Evolutionary conservation across 2,797 vertebrate genomes (phyloP).

Genomic region (Anas georgica): DNA sequence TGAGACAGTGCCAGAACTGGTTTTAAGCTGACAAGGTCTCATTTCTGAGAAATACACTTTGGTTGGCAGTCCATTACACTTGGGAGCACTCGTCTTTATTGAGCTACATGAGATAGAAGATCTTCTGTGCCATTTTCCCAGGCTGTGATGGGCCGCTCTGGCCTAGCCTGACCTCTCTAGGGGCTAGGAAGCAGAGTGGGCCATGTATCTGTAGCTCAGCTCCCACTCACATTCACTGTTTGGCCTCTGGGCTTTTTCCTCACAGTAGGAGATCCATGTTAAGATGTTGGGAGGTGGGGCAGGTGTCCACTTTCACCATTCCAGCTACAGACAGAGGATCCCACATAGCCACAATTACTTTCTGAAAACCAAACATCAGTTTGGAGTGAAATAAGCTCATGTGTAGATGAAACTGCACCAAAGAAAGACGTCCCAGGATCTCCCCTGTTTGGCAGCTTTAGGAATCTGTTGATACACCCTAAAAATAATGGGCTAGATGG

Average conservation of each 20-base stretch:
- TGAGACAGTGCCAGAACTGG: not conserved
- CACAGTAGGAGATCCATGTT: not conserved
- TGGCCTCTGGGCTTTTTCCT: not conserved
- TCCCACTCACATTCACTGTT: not conserved
- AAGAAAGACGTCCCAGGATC: not conserved
- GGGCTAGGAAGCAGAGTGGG: not conserved
- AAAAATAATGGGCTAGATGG: not conserved
- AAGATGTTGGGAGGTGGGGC: not conserved
- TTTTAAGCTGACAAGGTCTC: not conserved
- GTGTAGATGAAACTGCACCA: not conserved
- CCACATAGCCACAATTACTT: not conserved
- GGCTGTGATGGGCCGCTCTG: not conserved
- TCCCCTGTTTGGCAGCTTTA: not conserved
- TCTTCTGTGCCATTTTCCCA: not conserved
- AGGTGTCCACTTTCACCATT: not conserved
- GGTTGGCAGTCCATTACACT: not conserved
- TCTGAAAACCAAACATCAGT: not conserved
- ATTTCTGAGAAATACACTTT: constrained; percentile 20
- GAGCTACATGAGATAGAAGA: not conserved
- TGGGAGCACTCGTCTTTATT: not conserved
- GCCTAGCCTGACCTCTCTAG: not conserved
- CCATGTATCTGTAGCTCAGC: not conserved
- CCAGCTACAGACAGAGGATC: not conserved
- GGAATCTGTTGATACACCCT: not conserved
- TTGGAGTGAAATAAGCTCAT: not conserved